Evolutionary conservation across 2,888 invertebrate species (phyloP).

Genomic region (Apamea crenata): DNA sequence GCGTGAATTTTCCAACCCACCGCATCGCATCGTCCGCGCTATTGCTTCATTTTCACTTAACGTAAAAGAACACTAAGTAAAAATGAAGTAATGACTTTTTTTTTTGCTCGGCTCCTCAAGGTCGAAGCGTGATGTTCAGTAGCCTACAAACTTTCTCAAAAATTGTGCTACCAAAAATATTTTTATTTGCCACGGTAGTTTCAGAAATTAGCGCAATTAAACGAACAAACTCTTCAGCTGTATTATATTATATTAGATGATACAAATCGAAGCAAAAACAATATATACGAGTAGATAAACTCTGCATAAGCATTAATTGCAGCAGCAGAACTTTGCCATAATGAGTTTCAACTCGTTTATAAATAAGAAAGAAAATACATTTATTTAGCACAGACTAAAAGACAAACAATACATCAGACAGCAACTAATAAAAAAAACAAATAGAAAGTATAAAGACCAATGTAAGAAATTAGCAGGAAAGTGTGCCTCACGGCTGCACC

Average conservation of each 20-base stretch:
- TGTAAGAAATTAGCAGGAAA: too few species aligned
- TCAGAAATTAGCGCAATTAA: neutral
- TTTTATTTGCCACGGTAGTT: neutral
- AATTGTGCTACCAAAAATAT: neutral
- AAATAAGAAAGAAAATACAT: too few species aligned
- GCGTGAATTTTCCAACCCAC: neutral
- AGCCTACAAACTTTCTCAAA: neutral
- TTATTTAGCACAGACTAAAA: too few species aligned
- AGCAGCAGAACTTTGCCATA: neutral
- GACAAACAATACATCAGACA: too few species aligned
- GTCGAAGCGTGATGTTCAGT: neutral
- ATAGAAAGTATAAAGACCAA: too few species aligned
- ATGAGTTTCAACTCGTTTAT: constrained; percentile 11
- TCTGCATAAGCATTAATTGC: neutral
- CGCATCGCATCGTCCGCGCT: neutral
- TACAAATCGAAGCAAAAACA: neutral
- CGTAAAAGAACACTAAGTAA: neutral
- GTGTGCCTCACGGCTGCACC: too few species aligned
- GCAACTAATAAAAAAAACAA: too few species aligned
- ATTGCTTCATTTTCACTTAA: neutral
- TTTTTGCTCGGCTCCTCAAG: neutral
- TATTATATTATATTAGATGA: neutral
- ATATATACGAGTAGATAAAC: neutral
- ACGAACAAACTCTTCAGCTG: neutral
- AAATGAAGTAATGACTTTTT: too few species aligned